phyloP scores from a whole-genome alignment of 2,113 vertebrate genomes.

The Lepidothrix coronata region DNA sequence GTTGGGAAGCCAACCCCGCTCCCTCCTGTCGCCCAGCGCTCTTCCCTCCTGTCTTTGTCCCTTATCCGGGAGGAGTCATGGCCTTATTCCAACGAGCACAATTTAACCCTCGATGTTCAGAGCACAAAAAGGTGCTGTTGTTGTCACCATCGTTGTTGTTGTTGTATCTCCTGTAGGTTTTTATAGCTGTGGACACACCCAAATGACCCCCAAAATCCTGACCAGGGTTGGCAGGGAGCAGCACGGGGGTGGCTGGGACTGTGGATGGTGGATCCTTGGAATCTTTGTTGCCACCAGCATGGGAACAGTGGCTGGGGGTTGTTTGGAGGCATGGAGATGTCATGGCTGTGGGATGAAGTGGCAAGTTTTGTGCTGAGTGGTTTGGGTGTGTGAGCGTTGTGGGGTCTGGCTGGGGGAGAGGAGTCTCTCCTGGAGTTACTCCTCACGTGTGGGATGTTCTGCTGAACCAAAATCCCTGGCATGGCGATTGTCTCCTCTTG shows the following conservation, averaged over 20 bases:
- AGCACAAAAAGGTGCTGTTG: constrained; percentile 47
- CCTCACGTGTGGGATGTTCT: not conserved
- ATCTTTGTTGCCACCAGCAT: not conserved
- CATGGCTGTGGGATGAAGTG: rapidly evolving
- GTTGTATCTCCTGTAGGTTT: constrained; percentile 56
- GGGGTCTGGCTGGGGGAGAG: not conserved
- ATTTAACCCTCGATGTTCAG: constrained; percentile 12
- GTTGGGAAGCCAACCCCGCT: not conserved
- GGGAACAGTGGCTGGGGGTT: not conserved
- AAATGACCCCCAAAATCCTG: not conserved
- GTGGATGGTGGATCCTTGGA: not conserved
- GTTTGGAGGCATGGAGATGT: not conserved
- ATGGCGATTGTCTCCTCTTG: not conserved
- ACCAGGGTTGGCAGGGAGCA: constrained; percentile 1
- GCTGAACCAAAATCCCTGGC: not conserved
- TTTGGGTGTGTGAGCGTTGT: not conserved
- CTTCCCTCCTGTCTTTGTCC: not conserved
- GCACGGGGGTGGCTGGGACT: not conserved
- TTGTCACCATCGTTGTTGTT: constrained; percentile 16
- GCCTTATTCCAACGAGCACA: constrained; percentile 64
- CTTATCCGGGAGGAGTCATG: constrained; percentile 25
- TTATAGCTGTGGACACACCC: constrained; percentile 29
- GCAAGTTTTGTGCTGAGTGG: not conserved
- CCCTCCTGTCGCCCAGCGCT: not conserved
- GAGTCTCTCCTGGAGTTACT: not conserved